Evolutionary conservation across 2,113 vertebrate genomes (phyloP), one percentile per base, ranked within the genome.

Genomic region (Entomyzon cyanotis): DNA sequence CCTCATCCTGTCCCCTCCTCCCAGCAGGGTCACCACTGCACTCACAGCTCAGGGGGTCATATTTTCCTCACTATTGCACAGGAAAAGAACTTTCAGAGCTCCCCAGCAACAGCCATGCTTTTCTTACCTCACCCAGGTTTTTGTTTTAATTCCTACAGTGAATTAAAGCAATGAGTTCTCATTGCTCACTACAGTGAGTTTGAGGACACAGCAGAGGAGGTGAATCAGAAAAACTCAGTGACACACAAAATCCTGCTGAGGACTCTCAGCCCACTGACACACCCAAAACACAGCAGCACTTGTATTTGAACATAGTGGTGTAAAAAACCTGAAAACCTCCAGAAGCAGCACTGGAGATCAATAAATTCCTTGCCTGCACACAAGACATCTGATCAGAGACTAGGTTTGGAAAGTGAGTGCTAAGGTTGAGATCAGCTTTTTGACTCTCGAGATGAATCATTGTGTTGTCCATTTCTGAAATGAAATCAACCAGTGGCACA

Each of bases 371-470:
- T 58, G 70, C 46, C 55, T 11, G n/a, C 30, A 35, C 44, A 42
- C 49, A 30, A 44, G n/a, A 37, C 37, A 64, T 22, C 81, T 75
- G 83, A 88, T 80, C 62, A 33, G 4, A 83, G 84, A 21, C 41
- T 58, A 2, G 13, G 86, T 69, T 41, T 82, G 81, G 88, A 78
- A 95, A 84, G 71, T 4, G 28, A 93, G 74, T 30, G 24, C 76
- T 71, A 7, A 71, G 88, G 86, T 52, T 55, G 79, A 74, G 90
- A 77, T 76, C 94, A 95, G 92, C 88, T 78, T 52, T 93, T 89
- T 86, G 93, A 94, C 78, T 85, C 71, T 42, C 86, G 2, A 25
- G 81, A 88, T 94, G 93, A 95, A 92, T 94, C 89, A 92, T 0
- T 28, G 74, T 21, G 15, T 37, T 94, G 89, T 44, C 91, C 71